Evolutionary conservation across 2,888 invertebrate species (phyloP), one percentile per base, ranked within the genome.

Genomic region (Antheraea assamensis): DNA sequence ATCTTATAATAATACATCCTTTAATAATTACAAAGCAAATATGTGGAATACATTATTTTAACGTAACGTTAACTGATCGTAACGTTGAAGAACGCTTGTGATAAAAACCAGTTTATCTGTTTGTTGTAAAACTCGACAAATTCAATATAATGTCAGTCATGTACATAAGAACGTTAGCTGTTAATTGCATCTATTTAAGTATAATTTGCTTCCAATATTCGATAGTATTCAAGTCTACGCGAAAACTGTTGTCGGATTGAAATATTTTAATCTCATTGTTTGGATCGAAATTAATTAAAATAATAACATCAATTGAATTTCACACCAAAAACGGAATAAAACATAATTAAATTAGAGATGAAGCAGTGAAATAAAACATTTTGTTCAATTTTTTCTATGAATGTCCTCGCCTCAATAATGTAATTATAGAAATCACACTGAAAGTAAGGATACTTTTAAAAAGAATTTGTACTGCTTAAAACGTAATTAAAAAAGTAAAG

Each of bases 51-150:
- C 2, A 58, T 58, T 24, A 58, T 58, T 58, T 13, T 58, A 58
- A 58, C 10, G 24, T 24, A 24, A 24, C 24, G 24, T 24, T 24
- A 58, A 24, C 58, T 13, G 58, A 58, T 58, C 24, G 58, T 58
- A 64, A 64, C 17, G 30, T 64, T 64, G 13, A 58, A n/a, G 74
- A 74, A 74, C 71, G 68, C 68, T 74, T 55, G 71, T 66, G n/a
- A 73, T 64, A 10, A 19, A 66, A 71, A 42, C 74, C 70, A 13
- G 58, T 24, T 58, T 58, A 13, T 24, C 52, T 19, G n/a, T 55
- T 55, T 55, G n/a, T 55, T 2, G 55, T 55, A 70, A 70, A 47
- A 49, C 64, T 70, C 30, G 74, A 24, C 61, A 58, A 66, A 72
- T 74, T 58, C 55, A 74, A 66, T 72, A 47, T 47, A 72, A 73